phyloP scores from a whole-genome alignment of 2,797 vertebrate species.

The Ceyx erithaca region DNA sequence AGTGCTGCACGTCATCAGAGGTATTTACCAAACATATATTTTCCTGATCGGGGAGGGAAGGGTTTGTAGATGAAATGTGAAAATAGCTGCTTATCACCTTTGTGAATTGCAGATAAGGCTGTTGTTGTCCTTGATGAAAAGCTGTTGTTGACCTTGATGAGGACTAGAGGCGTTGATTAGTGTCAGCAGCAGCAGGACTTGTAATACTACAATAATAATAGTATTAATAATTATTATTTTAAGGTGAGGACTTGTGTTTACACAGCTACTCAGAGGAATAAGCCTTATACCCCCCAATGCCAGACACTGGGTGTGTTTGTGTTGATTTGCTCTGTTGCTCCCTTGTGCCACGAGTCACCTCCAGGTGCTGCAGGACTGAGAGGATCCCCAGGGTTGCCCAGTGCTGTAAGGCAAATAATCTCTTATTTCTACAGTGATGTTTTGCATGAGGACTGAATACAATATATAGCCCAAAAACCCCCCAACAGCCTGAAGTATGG shows the following conservation, averaged over 20 bases:
- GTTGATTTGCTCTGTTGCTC: neutral
- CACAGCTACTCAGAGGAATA: neutral
- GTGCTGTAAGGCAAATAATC: neutral
- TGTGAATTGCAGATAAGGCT: neutral
- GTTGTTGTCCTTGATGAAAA: neutral
- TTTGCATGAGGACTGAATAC: neutral
- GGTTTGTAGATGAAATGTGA: neutral
- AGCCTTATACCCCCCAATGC: neutral
- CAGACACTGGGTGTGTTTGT: neutral
- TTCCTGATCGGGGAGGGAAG: neutral
- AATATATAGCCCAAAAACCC: neutral
- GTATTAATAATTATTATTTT: neutral
- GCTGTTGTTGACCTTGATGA: neutral
- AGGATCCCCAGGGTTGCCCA: neutral
- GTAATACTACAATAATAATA: neutral
- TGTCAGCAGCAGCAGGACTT: neutral
- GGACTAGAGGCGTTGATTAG: neutral
- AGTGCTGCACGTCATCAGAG: neutral
- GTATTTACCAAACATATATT: neutral
- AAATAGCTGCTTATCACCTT: neutral
- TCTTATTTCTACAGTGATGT: neutral
- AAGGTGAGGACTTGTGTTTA: neutral
- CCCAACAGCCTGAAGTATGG: too few relatives aligned
- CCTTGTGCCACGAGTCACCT: neutral
- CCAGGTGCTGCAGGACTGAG: rapidly evolving